Conservation (phyloP, 2,797 vertebrate species). For the Scolopax rusticola region DNA sequence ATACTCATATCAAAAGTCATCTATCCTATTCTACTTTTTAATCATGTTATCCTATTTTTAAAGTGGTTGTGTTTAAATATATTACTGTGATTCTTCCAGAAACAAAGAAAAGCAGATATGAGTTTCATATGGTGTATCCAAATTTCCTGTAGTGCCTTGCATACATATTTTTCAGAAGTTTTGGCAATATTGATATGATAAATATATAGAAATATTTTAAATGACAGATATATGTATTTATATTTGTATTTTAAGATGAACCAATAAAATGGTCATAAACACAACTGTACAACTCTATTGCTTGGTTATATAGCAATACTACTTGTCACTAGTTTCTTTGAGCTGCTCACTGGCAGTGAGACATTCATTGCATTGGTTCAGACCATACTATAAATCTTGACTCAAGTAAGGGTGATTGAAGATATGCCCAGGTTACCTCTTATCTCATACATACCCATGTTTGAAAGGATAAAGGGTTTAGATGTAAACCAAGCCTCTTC, state of each 20-base stretch:
- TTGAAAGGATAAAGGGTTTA: not conserved
- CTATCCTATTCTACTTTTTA: not conserved
- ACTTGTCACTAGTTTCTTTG: not conserved
- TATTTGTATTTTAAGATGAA: not conserved
- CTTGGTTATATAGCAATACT: not conserved
- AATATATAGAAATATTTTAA: not conserved
- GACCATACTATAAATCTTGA: not conserved
- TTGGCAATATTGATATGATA: not conserved
- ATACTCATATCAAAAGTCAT: not conserved
- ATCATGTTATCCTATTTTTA: not conserved
- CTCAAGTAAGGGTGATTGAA: not conserved
- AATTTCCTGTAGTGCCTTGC: not conserved
- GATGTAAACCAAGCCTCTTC: not conserved
- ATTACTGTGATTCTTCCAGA: not conserved
- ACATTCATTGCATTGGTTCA: not conserved
- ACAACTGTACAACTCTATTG: not conserved
- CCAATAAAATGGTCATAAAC: not conserved
- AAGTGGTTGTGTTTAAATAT: not conserved
- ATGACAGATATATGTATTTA: not conserved
- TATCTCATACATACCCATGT: rapidly evolving
- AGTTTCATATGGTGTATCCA: not conserved
- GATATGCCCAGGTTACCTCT: not conserved
- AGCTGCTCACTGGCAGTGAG: not conserved
- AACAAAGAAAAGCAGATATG: not conserved
- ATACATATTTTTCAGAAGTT: not conserved